Evolutionary conservation across 2,113 vertebrate species (phyloP).

Genomic region (Podarcis muralis): DNA sequence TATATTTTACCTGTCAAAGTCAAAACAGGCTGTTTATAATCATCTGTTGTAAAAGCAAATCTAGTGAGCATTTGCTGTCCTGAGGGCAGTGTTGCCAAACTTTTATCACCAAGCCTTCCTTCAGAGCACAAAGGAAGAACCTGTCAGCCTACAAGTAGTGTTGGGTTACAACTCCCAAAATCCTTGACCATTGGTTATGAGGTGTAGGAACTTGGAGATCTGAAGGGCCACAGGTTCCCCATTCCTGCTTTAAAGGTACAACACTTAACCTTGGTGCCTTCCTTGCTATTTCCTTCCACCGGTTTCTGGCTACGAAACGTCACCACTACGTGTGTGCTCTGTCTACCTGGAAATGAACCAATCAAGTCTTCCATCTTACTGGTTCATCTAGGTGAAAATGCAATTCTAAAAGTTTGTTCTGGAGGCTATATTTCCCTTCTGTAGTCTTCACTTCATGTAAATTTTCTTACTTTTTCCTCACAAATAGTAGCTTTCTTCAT

Average conservation of each 20-base stretch:
- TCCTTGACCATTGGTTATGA: no score
- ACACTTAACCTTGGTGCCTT: not conserved
- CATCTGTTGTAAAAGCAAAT: slow-evolving; percentile 58
- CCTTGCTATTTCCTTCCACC: not conserved
- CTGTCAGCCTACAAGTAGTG: no score
- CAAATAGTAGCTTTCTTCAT: not conserved
- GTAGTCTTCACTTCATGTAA: not conserved
- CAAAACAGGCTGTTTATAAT: slow-evolving; percentile 69
- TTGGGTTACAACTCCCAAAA: no score
- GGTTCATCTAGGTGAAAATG: not conserved
- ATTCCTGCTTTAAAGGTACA: not conserved
- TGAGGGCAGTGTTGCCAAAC: not conserved
- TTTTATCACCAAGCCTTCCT: slow-evolving; percentile 33
- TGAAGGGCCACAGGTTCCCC: no score
- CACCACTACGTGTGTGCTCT: not conserved
- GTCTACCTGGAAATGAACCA: not conserved
- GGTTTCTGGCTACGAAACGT: not conserved
- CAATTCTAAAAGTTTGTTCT: not conserved
- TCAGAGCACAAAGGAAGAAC: no score
- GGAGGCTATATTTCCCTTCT: not conserved
- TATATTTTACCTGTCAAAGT: slow-evolving; percentile 70
- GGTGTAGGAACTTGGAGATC: no score
- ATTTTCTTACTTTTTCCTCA: not conserved
- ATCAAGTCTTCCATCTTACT: not conserved
- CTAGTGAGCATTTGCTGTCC: not conserved